Conservation (phyloP, 2,113 vertebrate species). For the Euleptes europaea region DNA sequence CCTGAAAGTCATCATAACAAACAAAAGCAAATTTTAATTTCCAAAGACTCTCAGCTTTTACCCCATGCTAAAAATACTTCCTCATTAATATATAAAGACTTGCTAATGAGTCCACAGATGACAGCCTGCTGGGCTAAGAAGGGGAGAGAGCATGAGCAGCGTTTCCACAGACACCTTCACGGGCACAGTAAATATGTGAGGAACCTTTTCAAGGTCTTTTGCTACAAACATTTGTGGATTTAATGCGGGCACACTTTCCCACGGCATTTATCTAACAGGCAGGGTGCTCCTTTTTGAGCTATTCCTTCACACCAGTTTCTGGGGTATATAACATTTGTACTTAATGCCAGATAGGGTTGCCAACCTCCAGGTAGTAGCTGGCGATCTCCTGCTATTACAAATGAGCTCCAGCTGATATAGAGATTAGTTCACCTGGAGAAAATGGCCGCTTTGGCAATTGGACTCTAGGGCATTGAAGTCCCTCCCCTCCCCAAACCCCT, state of each 20-base stretch:
- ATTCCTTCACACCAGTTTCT: background rate
- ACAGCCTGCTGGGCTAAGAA: background rate
- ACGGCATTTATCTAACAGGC: background rate
- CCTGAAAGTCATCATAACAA: background rate
- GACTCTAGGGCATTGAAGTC: too few relatives aligned
- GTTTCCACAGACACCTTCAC: background rate
- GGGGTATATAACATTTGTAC: background rate
- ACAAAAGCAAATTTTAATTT: conserved; percentile 15
- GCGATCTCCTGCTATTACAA: too few relatives aligned
- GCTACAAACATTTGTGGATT: background rate
- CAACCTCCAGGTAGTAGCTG: too few relatives aligned
- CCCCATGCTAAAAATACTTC: conserved; percentile 25
- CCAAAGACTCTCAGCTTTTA: conserved; percentile 15
- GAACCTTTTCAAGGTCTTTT: background rate
- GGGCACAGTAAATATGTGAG: background rate
- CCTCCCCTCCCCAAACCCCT: too few relatives aligned
- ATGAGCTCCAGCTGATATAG: too few relatives aligned
- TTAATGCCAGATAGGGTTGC: too few relatives aligned
- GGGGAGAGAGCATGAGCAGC: background rate
- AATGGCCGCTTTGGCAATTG: too few relatives aligned
- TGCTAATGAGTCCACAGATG: background rate
- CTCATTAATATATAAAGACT: background rate
- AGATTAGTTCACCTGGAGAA: too few relatives aligned
- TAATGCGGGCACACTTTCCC: background rate
- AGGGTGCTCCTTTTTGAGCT: background rate